Percentiles rank a stretch among this genome's conserved stretches.
These are phyloP conservation scores for Damaliscus lunatus DNA, from an alignment of 2,113 vertebrate species.

Conservation along the genomic window DNA sequence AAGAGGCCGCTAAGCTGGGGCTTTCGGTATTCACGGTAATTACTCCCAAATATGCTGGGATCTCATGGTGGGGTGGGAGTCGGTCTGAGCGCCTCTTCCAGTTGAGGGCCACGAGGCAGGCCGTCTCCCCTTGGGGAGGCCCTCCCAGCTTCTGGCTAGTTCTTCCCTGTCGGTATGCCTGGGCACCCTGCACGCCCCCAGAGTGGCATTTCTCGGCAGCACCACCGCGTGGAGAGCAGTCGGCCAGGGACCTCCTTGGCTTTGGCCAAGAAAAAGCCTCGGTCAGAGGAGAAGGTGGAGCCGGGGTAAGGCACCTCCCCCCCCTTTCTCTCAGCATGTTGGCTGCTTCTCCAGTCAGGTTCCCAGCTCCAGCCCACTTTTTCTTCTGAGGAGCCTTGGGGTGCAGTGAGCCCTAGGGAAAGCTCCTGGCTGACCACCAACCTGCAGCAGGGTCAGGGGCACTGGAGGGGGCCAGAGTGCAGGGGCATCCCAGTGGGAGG, in stretches of 20 bases:
- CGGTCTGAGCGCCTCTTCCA: neutral
- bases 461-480: too few relatives aligned
- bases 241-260: constrained; percentile 57
- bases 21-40: constrained; percentile 91
- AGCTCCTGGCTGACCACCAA: too few relatives aligned
- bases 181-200: neutral
- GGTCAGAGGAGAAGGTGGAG: constrained; percentile 55
- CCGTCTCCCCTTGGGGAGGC: neutral
- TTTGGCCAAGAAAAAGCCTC: neutral
- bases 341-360: neutral
- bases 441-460: neutral
- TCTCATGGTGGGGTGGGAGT: neutral
- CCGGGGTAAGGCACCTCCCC: constrained; percentile 72
- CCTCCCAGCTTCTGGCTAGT: neutral
- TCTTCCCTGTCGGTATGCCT: neutral
- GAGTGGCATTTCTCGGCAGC: constrained; percentile 73
- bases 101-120: neutral
- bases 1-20: constrained; percentile 91
- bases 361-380: neutral
- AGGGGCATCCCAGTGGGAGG: neutral
- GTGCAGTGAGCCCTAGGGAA: neutral
- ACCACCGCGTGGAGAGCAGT: constrained; percentile 83
- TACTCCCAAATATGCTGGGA: rapidly evolving
- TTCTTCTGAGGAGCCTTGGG: neutral
- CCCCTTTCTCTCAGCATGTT: neutral